A percentile compares a stretch with the other conserved stretches of the same genome.
phyloP scores from a whole-genome alignment of 2,113 vertebrate species.

The Prionailurus viverrinus region DNA sequence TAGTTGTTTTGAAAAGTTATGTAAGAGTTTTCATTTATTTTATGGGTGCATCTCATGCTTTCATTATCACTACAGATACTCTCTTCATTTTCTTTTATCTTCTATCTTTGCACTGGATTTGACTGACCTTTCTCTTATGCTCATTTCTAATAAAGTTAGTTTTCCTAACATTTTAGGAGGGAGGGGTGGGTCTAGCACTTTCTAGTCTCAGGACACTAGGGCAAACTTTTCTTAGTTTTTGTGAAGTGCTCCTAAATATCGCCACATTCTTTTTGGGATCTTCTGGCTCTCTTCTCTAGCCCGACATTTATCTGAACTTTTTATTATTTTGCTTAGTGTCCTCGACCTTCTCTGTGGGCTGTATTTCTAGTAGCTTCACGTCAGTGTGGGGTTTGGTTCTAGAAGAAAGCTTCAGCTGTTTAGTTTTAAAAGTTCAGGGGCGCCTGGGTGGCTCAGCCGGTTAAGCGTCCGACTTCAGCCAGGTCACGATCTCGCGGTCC shows the following conservation, averaged over 20 bases:
- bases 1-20: neutral
- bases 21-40: neutral
- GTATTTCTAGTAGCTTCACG: neutral
- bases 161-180: neutral
- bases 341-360: neutral
- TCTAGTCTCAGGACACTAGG: neutral
- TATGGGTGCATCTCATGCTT: neutral
- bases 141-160: neutral
- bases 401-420: neutral
- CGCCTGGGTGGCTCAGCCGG: no score
- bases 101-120: neutral
- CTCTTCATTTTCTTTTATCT: neutral
- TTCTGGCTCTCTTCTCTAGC: neutral
- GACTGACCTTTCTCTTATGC: neutral
- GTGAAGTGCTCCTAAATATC: neutral
- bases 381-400: neutral
- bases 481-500: no score
- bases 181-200: neutral
- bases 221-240: neutral
- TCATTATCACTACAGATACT: neutral
- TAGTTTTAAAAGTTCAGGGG: neutral
- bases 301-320: neutral
- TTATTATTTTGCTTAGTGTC: neutral
- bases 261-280: neutral
- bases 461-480: no score